phyloP scores from a whole-genome alignment of 2,888 invertebrate species.

The Willowsia nigromaculata region DNA sequence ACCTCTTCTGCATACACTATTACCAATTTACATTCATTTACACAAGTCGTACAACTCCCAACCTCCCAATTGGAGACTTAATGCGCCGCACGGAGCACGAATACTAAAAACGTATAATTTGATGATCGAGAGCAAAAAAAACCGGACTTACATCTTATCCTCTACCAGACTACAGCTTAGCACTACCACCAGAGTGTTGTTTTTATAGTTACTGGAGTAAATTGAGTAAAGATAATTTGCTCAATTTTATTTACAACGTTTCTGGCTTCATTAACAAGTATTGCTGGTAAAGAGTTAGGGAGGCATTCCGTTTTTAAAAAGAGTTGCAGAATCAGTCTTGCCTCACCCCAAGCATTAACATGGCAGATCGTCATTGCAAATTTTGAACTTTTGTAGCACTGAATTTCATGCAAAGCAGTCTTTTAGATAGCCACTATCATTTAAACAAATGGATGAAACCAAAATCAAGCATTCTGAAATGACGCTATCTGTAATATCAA shows the following conservation, averaged over 20 bases:
- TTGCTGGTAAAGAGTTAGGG: too few relatives aligned
- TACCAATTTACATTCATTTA: slow-evolving; percentile 42
- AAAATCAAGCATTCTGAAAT: neutral
- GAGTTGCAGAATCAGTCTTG: too few relatives aligned
- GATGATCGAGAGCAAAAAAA: slow-evolving; percentile 3
- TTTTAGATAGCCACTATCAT: too few relatives aligned
- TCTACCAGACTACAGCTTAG: neutral
- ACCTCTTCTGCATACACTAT: slow-evolving; percentile 34
- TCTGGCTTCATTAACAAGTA: neutral
- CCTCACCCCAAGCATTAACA: too few relatives aligned
- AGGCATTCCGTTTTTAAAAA: too few relatives aligned
- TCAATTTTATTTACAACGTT: neutral
- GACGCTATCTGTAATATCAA: neutral
- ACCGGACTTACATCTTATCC: too few relatives aligned
- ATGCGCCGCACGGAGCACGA: slow-evolving; percentile 8
- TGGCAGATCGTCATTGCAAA: too few relatives aligned
- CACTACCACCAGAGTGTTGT: neutral
- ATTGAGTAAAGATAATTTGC: neutral
- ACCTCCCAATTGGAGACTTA: slow-evolving; percentile 47
- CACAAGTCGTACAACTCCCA: slow-evolving; percentile 20
- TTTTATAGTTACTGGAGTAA: neutral
- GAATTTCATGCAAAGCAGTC: too few relatives aligned
- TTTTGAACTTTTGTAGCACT: too few relatives aligned
- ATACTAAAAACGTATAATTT: slow-evolving; percentile 49
- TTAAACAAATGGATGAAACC: too few relatives aligned